These are phyloP conservation scores for Galaxea fascicularis DNA, from an alignment of 92 coral and sea anemone species.

Conservation along the genomic window DNA sequence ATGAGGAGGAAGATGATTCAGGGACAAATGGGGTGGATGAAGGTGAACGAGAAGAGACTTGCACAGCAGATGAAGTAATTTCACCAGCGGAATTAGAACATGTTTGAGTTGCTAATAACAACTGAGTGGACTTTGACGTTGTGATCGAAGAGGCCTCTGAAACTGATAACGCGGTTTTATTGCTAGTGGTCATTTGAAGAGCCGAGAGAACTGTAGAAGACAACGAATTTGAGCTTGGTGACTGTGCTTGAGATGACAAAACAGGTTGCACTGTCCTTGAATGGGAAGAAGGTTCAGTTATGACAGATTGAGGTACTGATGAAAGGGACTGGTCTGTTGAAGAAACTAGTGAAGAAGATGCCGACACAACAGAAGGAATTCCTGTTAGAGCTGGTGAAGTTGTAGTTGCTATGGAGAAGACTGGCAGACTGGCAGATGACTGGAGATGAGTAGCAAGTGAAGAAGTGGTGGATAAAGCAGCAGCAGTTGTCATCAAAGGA, in stretches of 20 bases:
- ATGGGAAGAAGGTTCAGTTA: background rate
- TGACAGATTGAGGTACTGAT: background rate
- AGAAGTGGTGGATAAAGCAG: background rate
- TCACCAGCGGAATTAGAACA: background rate
- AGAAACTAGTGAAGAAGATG: background rate
- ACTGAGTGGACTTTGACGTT: background rate
- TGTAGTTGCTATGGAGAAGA: slow-evolving; percentile 7
- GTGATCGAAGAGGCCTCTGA: background rate
- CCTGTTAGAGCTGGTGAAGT: background rate
- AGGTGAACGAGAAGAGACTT: background rate
- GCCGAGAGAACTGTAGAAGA: background rate
- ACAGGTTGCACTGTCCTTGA: background rate
- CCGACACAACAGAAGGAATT: background rate
- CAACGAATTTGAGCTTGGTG: background rate
- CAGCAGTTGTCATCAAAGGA: background rate
- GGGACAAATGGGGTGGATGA: background rate
- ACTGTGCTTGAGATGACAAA: background rate
- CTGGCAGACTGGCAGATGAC: background rate
- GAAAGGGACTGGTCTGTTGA: slow-evolving; percentile 9
- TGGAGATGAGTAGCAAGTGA: background rate
- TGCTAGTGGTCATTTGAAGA: background rate
- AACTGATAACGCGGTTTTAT: background rate
- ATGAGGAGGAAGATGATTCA: background rate
- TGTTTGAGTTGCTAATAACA: background rate
- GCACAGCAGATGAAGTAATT: background rate